These are phyloP conservation scores for Mastigias papua DNA, from an alignment of 30 jellyfish, hydroid and myxozoan genomes.

Conservation along the genomic window DNA sequence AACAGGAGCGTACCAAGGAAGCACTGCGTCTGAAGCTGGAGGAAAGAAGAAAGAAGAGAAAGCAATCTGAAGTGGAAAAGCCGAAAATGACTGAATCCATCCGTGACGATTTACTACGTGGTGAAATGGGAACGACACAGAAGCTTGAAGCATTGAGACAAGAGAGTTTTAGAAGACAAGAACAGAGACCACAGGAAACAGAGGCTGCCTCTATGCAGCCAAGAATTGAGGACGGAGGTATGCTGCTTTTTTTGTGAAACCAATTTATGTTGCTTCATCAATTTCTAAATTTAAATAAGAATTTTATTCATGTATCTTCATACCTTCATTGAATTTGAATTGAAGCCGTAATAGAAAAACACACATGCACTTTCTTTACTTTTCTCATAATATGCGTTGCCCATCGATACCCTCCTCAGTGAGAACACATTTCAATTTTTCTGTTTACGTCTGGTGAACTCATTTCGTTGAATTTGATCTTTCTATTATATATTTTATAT, in stretches of 20 bases:
- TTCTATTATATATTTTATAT: no score
- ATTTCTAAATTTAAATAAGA: no score
- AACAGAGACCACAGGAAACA: neutral
- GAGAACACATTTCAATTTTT: no score
- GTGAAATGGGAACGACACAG: slow-evolving; percentile 43
- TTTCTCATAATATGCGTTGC: no score
- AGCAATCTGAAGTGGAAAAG: slow-evolving; percentile 66
- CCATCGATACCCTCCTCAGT: no score
- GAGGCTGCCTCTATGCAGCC: neutral
- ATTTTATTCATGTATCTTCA: no score
- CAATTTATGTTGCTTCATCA: neutral
- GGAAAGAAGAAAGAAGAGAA: slow-evolving; percentile 83
- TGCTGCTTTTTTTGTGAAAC: neutral
- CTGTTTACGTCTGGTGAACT: no score
- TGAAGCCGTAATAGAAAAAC: no score
- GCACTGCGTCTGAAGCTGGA: slow-evolving; percentile 86
- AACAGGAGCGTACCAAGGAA: slow-evolving; percentile 95
- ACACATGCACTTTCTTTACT: no score
- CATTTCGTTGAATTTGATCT: no score
- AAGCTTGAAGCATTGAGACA: slow-evolving; percentile 16
- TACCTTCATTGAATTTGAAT: no score
- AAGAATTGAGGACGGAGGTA: neutral
- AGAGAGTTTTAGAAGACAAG: neutral
- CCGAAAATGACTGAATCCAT: slow-evolving; percentile 33
- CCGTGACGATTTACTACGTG: slow-evolving; percentile 13